These are phyloP conservation scores for Peromyscus californicus DNA, from an alignment of 2,113 vertebrate genomes.

Conservation along the genomic window DNA sequence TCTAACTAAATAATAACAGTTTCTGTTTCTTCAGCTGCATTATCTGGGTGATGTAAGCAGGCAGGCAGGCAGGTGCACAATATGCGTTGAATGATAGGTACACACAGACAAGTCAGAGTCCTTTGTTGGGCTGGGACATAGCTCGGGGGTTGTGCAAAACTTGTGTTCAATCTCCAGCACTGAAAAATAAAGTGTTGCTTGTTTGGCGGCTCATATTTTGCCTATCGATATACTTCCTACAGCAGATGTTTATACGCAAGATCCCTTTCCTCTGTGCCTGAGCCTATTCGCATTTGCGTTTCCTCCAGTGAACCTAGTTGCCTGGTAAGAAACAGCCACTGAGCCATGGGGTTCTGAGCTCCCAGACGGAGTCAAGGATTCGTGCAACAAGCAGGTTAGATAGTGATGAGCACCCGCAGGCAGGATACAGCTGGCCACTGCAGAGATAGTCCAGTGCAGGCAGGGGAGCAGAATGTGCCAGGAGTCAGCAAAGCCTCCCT, in stretches of 20 bases:
- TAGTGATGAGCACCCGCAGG: neutral
- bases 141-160: neutral
- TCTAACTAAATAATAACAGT: neutral
- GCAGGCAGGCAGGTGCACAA: neutral
- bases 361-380: slow-evolving; percentile 33
- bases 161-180: neutral
- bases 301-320: neutral
- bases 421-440: slow-evolving; percentile 1
- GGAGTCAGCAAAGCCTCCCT: slow-evolving; percentile 46
- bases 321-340: slow-evolving; percentile 29
- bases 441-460: neutral
- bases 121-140: neutral
- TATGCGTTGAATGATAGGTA: neutral
- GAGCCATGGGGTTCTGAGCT: neutral
- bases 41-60: neutral
- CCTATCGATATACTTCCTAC: neutral
- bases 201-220: neutral
- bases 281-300: slow-evolving; percentile 17
- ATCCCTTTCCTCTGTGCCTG: neutral
- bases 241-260: neutral
- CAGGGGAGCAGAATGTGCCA: slow-evolving; percentile 50
- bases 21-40: neutral
- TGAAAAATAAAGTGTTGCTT: neutral
- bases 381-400: neutral
- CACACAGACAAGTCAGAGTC: neutral